These are phyloP conservation scores for Drosophila melanosoma DNA, from an alignment of 2,888 invertebrate genomes.

Conservation along the genomic window DNA sequence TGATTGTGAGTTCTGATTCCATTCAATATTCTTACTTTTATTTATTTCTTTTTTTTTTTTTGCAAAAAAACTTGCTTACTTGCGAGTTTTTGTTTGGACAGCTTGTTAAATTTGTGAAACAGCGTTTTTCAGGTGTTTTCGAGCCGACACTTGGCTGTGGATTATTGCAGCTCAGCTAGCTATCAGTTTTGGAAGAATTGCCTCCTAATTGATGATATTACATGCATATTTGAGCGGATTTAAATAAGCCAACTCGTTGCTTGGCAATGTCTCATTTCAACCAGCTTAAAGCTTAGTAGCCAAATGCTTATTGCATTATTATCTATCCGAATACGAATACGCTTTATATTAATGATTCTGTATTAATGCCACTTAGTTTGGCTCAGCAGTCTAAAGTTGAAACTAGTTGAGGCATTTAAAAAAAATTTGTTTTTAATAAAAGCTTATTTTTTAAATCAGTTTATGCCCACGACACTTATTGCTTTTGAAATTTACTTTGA, in stretches of 20 bases:
- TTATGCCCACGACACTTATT: neutral
- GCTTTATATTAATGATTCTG: neutral
- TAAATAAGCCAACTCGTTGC: neutral
- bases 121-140: constrained; percentile 60
- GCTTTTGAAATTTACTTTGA: neutral
- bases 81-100: neutral
- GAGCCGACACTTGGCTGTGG: constrained; percentile 38
- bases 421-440: neutral
- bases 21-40: neutral
- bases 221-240: constrained; percentile 4
- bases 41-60: neutral
- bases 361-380: neutral
- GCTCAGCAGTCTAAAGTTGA: neutral
- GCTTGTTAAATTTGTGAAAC: constrained; percentile 27
- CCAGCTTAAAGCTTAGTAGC: neutral
- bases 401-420: neutral
- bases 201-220: neutral
- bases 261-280: neutral
- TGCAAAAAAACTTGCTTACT: neutral
- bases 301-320: neutral
- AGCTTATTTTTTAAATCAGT: neutral
- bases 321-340: neutral
- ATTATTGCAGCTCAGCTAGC: constrained; percentile 47
- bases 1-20: constrained; percentile 14
- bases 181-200: constrained; percentile 1